Evolutionary conservation across 2,888 invertebrate species (phyloP).

Genomic region (Eristalinus aeneus): DNA sequence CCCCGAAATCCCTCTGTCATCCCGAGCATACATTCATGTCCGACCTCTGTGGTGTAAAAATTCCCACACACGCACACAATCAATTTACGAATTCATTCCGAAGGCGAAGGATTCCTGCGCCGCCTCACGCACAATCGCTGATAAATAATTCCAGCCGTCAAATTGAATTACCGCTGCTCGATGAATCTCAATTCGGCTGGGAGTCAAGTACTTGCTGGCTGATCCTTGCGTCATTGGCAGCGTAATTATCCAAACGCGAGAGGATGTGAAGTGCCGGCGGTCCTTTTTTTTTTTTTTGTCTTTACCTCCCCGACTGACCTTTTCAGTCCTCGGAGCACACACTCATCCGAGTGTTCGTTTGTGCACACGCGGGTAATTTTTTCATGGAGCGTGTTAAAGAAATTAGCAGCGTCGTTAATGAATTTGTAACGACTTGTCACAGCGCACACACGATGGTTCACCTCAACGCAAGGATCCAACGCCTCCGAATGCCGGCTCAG

Average conservation of each 20-base stretch:
- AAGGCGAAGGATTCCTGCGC: not conserved
- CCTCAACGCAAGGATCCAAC: slow-evolving; percentile 54
- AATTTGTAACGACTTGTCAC: slow-evolving; percentile 38
- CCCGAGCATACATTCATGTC: no score
- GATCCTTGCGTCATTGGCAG: slow-evolving; percentile 11
- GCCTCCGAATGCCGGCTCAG: slow-evolving; percentile 1
- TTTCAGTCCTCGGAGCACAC: no score
- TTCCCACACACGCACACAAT: not conserved
- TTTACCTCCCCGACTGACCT: not conserved
- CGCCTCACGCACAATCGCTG: no score
- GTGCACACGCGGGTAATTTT: slow-evolving; percentile 1
- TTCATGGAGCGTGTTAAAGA: slow-evolving; percentile 31
- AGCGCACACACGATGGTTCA: slow-evolving; percentile 1
- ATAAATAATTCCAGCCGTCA: slow-evolving; percentile 19
- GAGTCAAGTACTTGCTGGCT: slow-evolving; percentile 28
- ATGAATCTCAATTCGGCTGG: slow-evolving; percentile 12
- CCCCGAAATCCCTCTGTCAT: no score
- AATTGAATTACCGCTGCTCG: slow-evolving; percentile 42
- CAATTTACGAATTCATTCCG: not conserved
- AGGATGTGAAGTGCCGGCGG: not conserved
- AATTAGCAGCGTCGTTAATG: slow-evolving; percentile 56
- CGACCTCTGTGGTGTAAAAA: no score
- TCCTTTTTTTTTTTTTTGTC: not conserved
- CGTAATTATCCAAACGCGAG: slow-evolving; percentile 18
- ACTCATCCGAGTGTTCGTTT: no score